These are phyloP conservation scores for Setophaga kirtlandii DNA, from an alignment of 2,113 vertebrate species.

Conservation along the genomic window DNA sequence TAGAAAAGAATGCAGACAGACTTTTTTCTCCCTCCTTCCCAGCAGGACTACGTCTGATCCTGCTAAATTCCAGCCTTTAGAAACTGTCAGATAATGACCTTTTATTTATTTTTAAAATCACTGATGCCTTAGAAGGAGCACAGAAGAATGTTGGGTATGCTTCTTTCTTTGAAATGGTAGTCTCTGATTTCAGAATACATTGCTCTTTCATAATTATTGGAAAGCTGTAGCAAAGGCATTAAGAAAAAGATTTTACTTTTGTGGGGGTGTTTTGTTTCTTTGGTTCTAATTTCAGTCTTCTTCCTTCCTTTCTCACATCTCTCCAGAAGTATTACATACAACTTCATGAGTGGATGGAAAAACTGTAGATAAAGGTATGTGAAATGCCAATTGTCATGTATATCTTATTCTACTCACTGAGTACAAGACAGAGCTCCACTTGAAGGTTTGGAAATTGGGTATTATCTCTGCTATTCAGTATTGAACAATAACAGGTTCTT, in stretches of 20 bases:
- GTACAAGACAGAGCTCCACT: conserved; percentile 16
- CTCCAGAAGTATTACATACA: neutral
- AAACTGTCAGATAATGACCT: neutral
- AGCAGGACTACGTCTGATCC: neutral
- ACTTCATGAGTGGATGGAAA: neutral
- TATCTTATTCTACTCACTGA: neutral
- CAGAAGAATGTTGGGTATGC: neutral
- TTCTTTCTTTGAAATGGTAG: neutral
- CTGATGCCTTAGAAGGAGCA: neutral
- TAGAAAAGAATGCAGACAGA: neutral
- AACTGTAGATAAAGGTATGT: neutral
- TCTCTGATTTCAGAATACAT: neutral
- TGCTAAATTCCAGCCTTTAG: neutral
- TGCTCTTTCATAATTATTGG: neutral
- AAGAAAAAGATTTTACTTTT: neutral
- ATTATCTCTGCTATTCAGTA: conserved; percentile 23
- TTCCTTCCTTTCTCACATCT: neutral
- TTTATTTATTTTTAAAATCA: neutral
- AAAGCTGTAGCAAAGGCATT: neutral
- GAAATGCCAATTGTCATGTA: neutral
- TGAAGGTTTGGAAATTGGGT: conserved; percentile 29
- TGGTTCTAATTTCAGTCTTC: neutral
- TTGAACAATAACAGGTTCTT: conserved; percentile 49
- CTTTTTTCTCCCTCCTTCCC: neutral
- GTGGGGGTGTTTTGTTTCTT: neutral